Conservation (phyloP, 2,113 vertebrate species). For the Hippocampus guttulatus region DNA sequence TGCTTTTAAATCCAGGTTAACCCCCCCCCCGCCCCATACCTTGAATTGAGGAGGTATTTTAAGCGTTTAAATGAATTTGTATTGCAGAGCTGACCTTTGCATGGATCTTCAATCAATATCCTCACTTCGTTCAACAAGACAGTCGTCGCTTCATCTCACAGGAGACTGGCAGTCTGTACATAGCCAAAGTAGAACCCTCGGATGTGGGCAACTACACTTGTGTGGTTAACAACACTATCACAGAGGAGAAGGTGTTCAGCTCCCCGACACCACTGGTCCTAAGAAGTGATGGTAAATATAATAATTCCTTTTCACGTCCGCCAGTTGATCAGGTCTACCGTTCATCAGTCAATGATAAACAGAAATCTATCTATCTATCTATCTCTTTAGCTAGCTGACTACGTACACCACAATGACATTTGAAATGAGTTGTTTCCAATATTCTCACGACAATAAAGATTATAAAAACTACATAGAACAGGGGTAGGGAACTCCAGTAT, state of each 20-base stretch:
- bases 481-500: too few species aligned
- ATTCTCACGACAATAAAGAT: too few species aligned
- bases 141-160: conserved; percentile 89
- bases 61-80: neutral
- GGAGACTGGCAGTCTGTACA: conserved; percentile 90
- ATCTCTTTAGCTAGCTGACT: too few species aligned
- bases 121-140: conserved; percentile 87
- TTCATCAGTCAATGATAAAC: neutral
- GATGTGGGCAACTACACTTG: conserved; percentile 95
- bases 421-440: too few species aligned
- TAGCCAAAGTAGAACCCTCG: conserved; percentile 87
- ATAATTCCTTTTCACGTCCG: neutral
- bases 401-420: too few species aligned
- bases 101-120: conserved; percentile 94
- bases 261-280: conserved; percentile 87
- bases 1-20: too few species aligned
- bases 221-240: conserved; percentile 80
- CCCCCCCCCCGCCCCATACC: too few species aligned
- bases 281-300: conserved; percentile 81
- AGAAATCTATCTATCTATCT: too few species aligned
- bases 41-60: too few species aligned
- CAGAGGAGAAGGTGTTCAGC: conserved; percentile 77
- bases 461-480: too few species aligned
- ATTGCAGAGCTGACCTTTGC: conserved; percentile 81
- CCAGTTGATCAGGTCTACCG: neutral